phyloP scores from a whole-genome alignment of 1,140 invertebrate genomes.

The Ceratina japonica region DNA sequence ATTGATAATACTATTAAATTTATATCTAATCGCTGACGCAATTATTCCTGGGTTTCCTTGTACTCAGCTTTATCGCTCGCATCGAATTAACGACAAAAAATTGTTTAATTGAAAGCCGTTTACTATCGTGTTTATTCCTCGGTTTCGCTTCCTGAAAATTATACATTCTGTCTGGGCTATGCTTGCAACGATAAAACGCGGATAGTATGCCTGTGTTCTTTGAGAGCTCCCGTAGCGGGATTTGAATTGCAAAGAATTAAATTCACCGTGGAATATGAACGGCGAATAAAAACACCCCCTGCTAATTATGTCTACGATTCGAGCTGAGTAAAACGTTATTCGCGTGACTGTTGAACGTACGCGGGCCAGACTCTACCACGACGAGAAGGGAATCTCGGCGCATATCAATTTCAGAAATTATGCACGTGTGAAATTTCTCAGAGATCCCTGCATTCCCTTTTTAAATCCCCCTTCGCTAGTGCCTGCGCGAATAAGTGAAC shows the following conservation, averaged over 20 bases:
- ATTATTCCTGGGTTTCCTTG: not conserved
- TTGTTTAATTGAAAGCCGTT: not conserved
- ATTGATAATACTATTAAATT: too few relatives aligned
- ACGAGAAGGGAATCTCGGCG: conserved; percentile 8
- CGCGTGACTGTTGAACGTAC: conserved; percentile 36
- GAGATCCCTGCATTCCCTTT: conserved; percentile 7
- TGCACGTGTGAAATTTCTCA: conserved; percentile 41
- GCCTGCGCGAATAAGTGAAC: not conserved
- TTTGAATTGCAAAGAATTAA: conserved; percentile 39
- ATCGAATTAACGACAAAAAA: not conserved
- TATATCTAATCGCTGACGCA: too few relatives aligned
- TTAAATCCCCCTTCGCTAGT: not conserved
- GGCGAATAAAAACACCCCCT: conserved; percentile 25
- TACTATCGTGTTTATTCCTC: not conserved
- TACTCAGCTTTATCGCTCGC: not conserved
- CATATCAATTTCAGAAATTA: conserved; percentile 19
- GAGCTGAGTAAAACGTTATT: conserved; percentile 24
- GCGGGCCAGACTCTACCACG: too few relatives aligned
- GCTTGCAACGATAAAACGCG: not conserved
- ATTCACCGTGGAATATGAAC: conserved; percentile 39
- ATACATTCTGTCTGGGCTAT: not conserved
- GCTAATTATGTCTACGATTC: conserved; percentile 26
- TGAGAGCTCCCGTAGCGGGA: not conserved
- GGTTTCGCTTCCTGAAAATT: conserved; percentile 8
- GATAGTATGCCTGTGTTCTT: not conserved